Evolutionary conservation across 2,888 invertebrate species (phyloP), one percentile per base, ranked within the genome.

Genomic region (Chaetogeoica ovagalla): DNA sequence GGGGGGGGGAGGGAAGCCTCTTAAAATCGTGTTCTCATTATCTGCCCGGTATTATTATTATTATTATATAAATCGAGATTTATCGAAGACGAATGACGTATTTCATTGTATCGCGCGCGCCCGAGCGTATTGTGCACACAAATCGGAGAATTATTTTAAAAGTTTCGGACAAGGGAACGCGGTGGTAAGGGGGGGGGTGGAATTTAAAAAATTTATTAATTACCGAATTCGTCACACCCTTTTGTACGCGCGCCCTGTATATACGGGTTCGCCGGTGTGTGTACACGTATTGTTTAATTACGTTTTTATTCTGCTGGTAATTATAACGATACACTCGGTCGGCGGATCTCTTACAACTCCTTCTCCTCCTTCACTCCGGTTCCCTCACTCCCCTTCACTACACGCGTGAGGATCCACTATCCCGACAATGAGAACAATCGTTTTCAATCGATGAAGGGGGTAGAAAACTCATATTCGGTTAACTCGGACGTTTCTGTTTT

Each of bases 161-260:
- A 43, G 43, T 43, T 43, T 7, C 43, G 43, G 43, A 11, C 43
- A 11, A 9, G 11, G 43, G 11, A 43, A 43, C 9, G 43, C n/a
- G 11, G 43, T 7, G 9, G 43, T 6, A 11, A 30, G 30, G 4
- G 4, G 30, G 30, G 30, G 30, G 30, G 30, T 2, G 30, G 21
- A 66, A 21, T 66, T n/a, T n/a, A n/a, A n/a, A 21, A 37, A 55
- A 79, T 19, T 55, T 65, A 65, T 79, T 79, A 79, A 79, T 79
- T 79, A 79, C 79, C 71, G 39, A 43, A 79, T 79, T 79, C 79
- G 79, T 79, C 79, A 79, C 79, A 71, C 79, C 79, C 79, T 79
- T 30, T 79, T 79, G 79, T 79, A 63, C 60, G 79, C 62, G 39
- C 66, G 52, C 65, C 37, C 43, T 30, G 57, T 13, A n/a, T n/a